Conservation (phyloP, 2,888 invertebrate species). For the Watsonalla binaria region DNA sequence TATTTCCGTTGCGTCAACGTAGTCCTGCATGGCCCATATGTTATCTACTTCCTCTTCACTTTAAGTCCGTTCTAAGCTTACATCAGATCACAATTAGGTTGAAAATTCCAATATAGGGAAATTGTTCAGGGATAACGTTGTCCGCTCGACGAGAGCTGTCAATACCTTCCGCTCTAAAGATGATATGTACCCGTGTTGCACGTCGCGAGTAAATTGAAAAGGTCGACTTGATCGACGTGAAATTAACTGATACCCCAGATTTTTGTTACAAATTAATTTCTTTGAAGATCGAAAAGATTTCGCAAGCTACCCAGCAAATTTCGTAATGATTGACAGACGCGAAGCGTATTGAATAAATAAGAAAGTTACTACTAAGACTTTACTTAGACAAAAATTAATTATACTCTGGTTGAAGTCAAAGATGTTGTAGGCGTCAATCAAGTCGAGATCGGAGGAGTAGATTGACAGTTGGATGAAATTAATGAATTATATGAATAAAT, state of each 20-base stretch:
- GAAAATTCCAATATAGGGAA: conserved; percentile 25
- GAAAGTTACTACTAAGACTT: not conserved
- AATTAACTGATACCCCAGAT: conserved; percentile 4
- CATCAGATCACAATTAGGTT: conserved; percentile 12
- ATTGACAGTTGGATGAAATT: not conserved
- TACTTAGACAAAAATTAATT: not conserved
- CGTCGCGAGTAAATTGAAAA: conserved; percentile 23
- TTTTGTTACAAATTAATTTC: not conserved
- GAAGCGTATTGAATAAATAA: not conserved
- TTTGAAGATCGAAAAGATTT: not conserved
- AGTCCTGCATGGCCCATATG: conserved; percentile 14
- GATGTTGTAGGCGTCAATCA: not conserved
- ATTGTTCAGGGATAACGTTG: conserved; percentile 15
- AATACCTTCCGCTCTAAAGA: conserved; percentile 29
- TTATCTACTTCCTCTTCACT: conserved; percentile 12
- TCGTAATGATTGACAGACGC: not conserved
- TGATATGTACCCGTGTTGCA: conserved; percentile 27
- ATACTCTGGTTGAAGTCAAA: not conserved
- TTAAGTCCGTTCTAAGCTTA: conserved; percentile 15
- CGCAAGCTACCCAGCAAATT: not conserved
- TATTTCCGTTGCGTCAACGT: conserved; percentile 22
- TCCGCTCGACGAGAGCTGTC: conserved; percentile 20
- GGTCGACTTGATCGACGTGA: conserved; percentile 24
- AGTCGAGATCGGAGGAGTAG: not conserved
- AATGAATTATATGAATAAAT: no score